phyloP scores from a whole-genome alignment of 2,113 vertebrate genomes.

The Megalops atlanticus region DNA sequence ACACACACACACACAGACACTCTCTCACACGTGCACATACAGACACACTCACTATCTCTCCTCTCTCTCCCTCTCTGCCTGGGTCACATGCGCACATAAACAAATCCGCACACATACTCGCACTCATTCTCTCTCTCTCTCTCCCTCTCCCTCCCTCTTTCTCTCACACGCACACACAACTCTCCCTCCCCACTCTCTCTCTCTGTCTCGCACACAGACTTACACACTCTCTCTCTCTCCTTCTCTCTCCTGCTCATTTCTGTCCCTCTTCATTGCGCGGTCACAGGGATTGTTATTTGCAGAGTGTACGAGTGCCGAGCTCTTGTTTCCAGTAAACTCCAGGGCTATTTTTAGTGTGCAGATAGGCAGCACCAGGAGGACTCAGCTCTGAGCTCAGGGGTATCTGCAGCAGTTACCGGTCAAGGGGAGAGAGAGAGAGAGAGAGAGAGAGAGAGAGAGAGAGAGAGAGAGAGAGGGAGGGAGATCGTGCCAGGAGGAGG shows the following conservation, averaged over 20 bases:
- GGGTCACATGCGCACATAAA: background rate
- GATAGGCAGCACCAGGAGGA: background rate
- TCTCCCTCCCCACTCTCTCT: background rate
- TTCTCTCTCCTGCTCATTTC: background rate
- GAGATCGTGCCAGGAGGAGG: background rate
- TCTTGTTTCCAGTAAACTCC: slow-evolving; percentile 65
- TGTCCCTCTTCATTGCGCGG: slow-evolving; percentile 19
- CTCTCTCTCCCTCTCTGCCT: too few relatives aligned
- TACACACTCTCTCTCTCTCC: slow-evolving; percentile 2
- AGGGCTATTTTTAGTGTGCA: slow-evolving; percentile 59
- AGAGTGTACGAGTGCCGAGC: slow-evolving; percentile 41
- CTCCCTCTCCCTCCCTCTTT: background rate
- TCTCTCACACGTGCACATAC: background rate
- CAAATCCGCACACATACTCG: too few relatives aligned
- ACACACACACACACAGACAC: background rate
- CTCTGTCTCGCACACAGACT: background rate
- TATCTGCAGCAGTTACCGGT: slow-evolving; percentile 1
- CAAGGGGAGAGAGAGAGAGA: background rate
- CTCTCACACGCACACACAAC: background rate
- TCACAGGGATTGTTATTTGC: slow-evolving; percentile 48
- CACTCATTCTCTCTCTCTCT: background rate
- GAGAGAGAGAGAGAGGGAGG: background rate
- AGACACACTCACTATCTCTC: background rate
- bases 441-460: background rate
- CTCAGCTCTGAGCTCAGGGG: background rate